Conservation (phyloP, 1,140 invertebrate genomes). For the Argopecten irradians region DNA sequence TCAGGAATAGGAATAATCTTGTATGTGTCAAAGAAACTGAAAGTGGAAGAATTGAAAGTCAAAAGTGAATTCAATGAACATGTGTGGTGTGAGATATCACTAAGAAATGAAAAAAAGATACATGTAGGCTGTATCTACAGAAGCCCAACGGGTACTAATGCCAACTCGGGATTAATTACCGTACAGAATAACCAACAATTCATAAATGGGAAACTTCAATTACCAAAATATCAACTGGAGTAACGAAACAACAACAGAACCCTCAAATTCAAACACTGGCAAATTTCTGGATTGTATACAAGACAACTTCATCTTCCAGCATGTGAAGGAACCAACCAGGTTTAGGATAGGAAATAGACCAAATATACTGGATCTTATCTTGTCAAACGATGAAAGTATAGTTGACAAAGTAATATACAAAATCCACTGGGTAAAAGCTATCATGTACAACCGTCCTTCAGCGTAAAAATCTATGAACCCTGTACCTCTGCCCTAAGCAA, state of each 20-base stretch:
- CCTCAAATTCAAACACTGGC: background rate
- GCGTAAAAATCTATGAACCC: background rate
- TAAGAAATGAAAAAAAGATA: background rate
- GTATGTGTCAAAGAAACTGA: too few species aligned
- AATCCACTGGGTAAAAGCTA: background rate
- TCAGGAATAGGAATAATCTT: too few species aligned
- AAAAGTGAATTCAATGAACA: background rate
- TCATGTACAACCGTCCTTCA: background rate
- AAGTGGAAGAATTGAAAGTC: too few species aligned
- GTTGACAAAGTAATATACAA: background rate
- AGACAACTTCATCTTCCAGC: background rate
- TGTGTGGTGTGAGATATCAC: background rate
- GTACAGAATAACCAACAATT: background rate
- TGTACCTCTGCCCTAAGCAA: background rate
- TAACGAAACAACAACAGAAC: background rate
- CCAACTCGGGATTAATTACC: background rate
- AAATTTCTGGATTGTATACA: background rate
- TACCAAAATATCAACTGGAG: background rate
- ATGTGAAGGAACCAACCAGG: background rate
- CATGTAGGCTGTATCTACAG: background rate
- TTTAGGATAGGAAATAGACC: background rate
- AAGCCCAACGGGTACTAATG: background rate
- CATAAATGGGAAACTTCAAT: constrained; percentile 4
- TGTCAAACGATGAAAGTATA: constrained; percentile 26
- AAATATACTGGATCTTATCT: background rate